phyloP scores from a whole-genome alignment of 2,113 vertebrate genomes.

The Ammospiza caudacuta region DNA sequence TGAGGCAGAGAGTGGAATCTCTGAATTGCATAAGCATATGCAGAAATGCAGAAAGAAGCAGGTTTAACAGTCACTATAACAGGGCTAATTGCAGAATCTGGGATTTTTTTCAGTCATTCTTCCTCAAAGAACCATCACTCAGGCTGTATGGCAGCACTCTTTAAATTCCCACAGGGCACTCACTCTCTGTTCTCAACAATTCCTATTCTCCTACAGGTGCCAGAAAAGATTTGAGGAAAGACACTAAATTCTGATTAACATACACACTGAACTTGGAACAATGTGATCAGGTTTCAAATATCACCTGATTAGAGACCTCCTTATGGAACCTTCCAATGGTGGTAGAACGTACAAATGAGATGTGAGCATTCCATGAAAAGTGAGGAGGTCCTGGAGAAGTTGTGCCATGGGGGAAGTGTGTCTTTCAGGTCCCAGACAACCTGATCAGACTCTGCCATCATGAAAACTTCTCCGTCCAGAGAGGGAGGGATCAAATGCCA shows the following conservation, averaged over 20 bases:
- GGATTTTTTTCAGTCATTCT: not conserved
- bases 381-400: not conserved
- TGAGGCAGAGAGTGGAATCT: not conserved
- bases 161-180: not conserved
- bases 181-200: accelerated
- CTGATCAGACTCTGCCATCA: not conserved
- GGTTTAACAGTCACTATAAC: not conserved
- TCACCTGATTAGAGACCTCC: not conserved
- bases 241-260: not conserved
- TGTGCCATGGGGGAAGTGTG: not conserved
- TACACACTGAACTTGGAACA: not conserved
- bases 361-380: not conserved
- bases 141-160: not conserved
- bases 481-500: not conserved
- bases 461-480: not conserved
- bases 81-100: not conserved
- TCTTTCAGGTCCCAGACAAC: not conserved
- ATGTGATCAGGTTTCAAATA: not conserved
- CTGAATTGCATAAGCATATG: not conserved
- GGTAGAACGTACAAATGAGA: not conserved
- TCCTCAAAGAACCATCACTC: not conserved
- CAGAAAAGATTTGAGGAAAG: not conserved
- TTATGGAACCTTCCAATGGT: not conserved
- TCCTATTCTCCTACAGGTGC: not conserved
- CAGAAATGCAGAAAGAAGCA: not conserved